Base-by-base conservation (phyloP, 2,888 invertebrate genomes). In the Crossocerus cetratus region DNA sequence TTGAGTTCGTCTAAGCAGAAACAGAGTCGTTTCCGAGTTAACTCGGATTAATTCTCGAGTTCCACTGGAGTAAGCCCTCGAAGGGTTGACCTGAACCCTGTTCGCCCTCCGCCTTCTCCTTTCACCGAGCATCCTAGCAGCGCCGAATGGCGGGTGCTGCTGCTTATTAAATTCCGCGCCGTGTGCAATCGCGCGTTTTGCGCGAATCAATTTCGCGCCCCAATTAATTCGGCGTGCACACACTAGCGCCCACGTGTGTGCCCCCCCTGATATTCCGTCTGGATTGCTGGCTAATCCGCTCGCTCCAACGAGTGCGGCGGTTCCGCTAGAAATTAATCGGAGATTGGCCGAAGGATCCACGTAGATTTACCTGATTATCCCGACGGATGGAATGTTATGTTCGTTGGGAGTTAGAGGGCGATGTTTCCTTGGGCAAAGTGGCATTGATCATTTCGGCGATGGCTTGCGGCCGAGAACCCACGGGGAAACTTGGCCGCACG, bases 31-130 rank as follows among this genome's bases (percentile, higher is more conserved):
- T 72, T 20, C 57, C 63, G 63, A 55, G 67, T 74, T 74, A 66
- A 60, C 74, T 74, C 62, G 72, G 63, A 72, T 79, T 81, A 76
- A 81, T 76, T 77, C 32, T 32, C 58, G 60, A 71, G 69, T 58
- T 69, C 69, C 18, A 44, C 53, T 11, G 43, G 53, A 16, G 23
- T 57, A 63, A 72, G 32, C 22, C 63, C 72, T 64, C 57, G 66
- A 64, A 65, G 57, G 73, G 72, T 72, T 61, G 62, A 67, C 59
- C 14, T 49, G 13, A 49, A 49, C n/a, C 32, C 49, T n/a, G 14
- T 2, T n/a, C 49, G 1, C 1, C n/a, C 14, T 4, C 5, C 49
- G 14, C 49, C 13, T 49, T 2, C 14, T 49, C 14, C 32, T 32
- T 45, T 45, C 45, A 8, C 13, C 4, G 13, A 43, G 13, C n/a